Percentiles rank a stretch among this genome's conserved stretches.
Conservation (phyloP, 2,888 invertebrate species). For the Pammene fasciana region DNA sequence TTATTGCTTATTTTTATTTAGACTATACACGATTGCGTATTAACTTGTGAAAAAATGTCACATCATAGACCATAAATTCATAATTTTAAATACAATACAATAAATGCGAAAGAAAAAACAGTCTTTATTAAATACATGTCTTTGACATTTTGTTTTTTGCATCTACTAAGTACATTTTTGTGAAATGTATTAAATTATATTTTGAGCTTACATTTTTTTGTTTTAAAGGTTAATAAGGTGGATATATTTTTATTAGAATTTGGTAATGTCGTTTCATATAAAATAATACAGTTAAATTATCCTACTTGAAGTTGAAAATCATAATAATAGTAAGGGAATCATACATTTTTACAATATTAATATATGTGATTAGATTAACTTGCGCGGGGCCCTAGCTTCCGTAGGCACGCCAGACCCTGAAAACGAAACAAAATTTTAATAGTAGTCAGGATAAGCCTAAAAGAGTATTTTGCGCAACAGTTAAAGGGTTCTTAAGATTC, state of each 20-base stretch:
- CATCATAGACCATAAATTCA: constrained; percentile 30
- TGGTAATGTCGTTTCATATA: constrained; percentile 19
- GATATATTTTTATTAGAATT: not conserved
- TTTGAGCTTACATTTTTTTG: constrained; percentile 1
- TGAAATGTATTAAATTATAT: not conserved
- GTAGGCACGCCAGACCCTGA: constrained; percentile 75
- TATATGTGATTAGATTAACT: constrained; percentile 58
- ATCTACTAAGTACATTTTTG: constrained; percentile 26
- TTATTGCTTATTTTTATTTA: constrained; percentile 24
- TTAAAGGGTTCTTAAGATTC: no score
- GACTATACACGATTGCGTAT: constrained; percentile 37
- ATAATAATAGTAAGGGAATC: constrained; percentile 29
- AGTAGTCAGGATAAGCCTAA: no score
- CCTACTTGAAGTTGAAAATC: constrained; percentile 27
- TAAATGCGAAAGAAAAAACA: constrained; percentile 39
- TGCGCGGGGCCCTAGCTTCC: constrained; percentile 77
- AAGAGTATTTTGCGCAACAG: no score
- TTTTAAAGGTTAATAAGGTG: not conserved
- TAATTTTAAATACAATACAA: constrained; percentile 37
- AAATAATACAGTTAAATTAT: constrained; percentile 32
- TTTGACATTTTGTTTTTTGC: constrained; percentile 6
- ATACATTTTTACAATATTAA: constrained; percentile 35
- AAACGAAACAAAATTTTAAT: constrained; percentile 49
- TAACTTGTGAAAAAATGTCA: constrained; percentile 37
- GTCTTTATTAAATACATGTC: constrained; percentile 31